phyloP scores from a whole-genome alignment of 2,113 vertebrate species.

The Bothrops jararaca region DNA sequence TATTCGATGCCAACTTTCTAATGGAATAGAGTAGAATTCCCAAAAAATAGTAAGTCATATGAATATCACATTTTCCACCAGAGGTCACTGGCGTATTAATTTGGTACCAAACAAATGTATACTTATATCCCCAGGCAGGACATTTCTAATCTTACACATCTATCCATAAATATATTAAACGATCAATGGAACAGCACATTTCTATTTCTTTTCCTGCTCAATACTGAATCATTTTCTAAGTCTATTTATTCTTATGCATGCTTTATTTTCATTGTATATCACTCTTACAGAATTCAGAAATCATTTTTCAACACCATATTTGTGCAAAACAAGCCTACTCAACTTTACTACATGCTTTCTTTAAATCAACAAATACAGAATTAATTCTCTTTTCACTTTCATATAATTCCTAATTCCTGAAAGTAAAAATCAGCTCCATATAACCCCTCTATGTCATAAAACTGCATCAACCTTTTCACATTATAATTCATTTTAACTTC shows the following conservation, averaged over 20 bases:
- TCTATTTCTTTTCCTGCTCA: not conserved
- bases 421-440: not conserved
- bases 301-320: not conserved
- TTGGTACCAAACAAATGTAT: not conserved
- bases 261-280: not conserved
- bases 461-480: not conserved
- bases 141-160: not conserved
- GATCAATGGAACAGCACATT: not conserved
- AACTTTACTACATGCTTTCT: not conserved
- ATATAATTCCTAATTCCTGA: not conserved
- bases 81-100: slow-evolving; percentile 66
- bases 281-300: not conserved
- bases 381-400: not conserved
- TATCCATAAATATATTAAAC: not conserved
- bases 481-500: not conserved
- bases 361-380: not conserved
- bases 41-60: not conserved
- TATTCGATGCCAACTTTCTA: not conserved
- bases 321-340: not conserved
- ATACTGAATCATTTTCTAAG: not conserved
- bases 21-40: not conserved
- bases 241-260: not conserved
- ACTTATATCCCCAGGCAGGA: not conserved
- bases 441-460: not conserved
- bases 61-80: slow-evolving; percentile 55